phyloP scores from a whole-genome alignment of 2,888 invertebrate genomes.

The Cordilura impudica region DNA sequence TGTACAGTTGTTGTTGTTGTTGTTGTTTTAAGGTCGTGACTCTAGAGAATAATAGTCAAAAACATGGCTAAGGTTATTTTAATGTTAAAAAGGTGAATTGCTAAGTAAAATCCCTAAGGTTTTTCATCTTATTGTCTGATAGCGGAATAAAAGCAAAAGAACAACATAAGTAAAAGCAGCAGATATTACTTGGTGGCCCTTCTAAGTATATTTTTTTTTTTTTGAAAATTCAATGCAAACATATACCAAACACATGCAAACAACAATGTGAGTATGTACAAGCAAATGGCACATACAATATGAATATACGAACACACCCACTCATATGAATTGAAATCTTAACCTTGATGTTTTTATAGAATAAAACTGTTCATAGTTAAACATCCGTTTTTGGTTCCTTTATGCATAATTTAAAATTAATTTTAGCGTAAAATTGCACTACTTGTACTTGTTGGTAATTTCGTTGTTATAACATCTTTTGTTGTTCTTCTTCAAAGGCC shows the following conservation, averaged over 20 bases:
- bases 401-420: constrained; percentile 66
- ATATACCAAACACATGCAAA: not conserved
- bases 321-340: not conserved
- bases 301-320: not conserved
- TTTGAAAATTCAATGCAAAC: constrained; percentile 2
- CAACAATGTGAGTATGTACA: not conserved
- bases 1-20: not conserved
- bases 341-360: not conserved
- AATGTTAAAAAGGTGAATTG: constrained; percentile 51
- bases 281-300: not conserved
- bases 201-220: too few species aligned
- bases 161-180: not conserved
- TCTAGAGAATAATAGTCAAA: constrained; percentile 37
- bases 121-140: constrained; percentile 50
- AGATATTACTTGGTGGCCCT: not conserved
- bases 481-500: not conserved
- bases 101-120: constrained; percentile 54
- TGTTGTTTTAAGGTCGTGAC: constrained; percentile 53
- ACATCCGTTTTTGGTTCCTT: constrained; percentile 34
- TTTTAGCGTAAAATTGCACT: constrained; percentile 62
- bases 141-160: constrained; percentile 18
- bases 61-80: constrained; percentile 31
- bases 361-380: not conserved
- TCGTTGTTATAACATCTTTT: not conserved
- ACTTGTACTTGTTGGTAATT: not conserved